Base-by-base conservation (phyloP, 2,797 vertebrate genomes). In the Scomberomorus guttatus region DNA sequence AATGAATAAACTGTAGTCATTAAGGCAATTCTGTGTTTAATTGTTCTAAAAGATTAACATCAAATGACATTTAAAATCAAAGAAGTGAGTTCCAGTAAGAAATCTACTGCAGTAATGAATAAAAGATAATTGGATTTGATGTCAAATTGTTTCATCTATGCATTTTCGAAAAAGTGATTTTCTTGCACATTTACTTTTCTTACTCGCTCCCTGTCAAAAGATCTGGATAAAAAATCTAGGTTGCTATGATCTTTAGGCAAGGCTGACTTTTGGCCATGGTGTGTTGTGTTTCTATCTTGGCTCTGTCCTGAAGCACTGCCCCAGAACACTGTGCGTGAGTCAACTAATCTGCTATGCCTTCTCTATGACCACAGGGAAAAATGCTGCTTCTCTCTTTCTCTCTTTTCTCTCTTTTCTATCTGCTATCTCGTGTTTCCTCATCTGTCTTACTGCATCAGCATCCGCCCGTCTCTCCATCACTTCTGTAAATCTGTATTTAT, bases 281-380 rank as follows among this genome's bases (percentile, higher is more conserved):
- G 77, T n/a, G 6, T 72, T 78, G 78, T 72, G 85, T 86, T 89
- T 85, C 80, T 86, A 79, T 92, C 81, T 92, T 82, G 73, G 87
- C 81, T 90, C 78, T 78, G 80, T 86, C 90, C 88, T 57, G 52
- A 80, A 90, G 91, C 91, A 11, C 54, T 58, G 84, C 84, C 84
- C 70, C 75, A 81, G 80, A 88, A 89, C 75, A 57, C 66, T 70
- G 61, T 39, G 86, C 20, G 55, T 88, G 89, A 91, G 68, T 89
- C 87, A 92, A 81, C 89, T 90, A 89, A 92, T 94, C 86, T 90
- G 81, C 44, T 79, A 22, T 81, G 81, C 83, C 72, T 82, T 74
- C 74, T 83, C 72, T 54, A 66, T 66, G 32, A 79, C 85, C 37
- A 42, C 72, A 71, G 83, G 81, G 76, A 62, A 62, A 64, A 84